Evolutionary conservation across 2,888 invertebrate genomes (phyloP).

Genomic region (Tiliacea citrago): DNA sequence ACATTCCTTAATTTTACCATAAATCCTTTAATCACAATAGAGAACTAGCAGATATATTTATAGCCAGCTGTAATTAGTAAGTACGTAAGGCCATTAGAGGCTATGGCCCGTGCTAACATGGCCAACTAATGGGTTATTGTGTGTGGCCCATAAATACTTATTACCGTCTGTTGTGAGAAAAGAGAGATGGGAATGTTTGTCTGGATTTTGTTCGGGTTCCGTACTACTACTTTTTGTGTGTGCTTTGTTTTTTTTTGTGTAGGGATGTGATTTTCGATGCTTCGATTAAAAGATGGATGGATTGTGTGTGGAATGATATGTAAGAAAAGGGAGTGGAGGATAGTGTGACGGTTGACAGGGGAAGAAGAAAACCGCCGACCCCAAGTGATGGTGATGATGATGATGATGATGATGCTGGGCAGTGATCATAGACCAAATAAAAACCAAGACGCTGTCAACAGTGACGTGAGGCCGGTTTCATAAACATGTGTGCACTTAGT

Average conservation of each 20-base stretch:
- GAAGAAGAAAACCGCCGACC: too few relatives aligned
- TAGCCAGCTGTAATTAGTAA: constrained; percentile 64
- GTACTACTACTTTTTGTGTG: constrained; percentile 17
- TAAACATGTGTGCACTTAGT: too few relatives aligned
- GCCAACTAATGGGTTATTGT: constrained; percentile 81
- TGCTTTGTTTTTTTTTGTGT: not conserved
- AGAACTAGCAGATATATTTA: constrained; percentile 46
- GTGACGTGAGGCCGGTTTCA: too few relatives aligned
- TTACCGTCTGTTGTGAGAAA: constrained; percentile 71
- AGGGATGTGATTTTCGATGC: too few relatives aligned
- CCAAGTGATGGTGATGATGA: too few relatives aligned
- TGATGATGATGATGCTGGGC: too few relatives aligned
- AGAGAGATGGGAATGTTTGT: constrained; percentile 33
- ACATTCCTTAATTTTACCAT: constrained; percentile 39
- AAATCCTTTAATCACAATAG: constrained; percentile 58
- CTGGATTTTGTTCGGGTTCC: constrained; percentile 44
- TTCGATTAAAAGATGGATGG: too few relatives aligned
- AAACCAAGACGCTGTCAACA: too few relatives aligned
- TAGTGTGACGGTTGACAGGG: too few relatives aligned
- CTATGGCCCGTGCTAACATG: constrained; percentile 72
- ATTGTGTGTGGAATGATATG: too few relatives aligned
- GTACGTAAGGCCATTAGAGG: constrained; percentile 68
- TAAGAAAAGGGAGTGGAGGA: too few relatives aligned
- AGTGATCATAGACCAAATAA: too few relatives aligned
- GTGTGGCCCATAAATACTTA: constrained; percentile 81